Evolutionary conservation across 2,888 invertebrate genomes (phyloP).

Genomic region (Drosophila phalerata): DNA sequence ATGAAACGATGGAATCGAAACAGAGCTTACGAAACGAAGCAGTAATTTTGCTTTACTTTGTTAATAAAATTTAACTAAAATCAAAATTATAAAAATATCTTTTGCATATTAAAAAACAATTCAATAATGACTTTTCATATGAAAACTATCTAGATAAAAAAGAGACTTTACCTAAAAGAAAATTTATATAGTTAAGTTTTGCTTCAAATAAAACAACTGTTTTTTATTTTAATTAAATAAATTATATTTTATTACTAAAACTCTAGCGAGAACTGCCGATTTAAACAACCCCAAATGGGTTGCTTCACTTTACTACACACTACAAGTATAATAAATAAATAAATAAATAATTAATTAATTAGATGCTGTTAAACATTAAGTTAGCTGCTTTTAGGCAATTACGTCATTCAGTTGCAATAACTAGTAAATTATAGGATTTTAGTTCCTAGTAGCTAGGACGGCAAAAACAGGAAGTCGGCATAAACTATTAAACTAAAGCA

Average conservation of each 20-base stretch:
- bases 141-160: no score
- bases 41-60: not conserved
- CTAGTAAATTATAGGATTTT: conserved; percentile 46
- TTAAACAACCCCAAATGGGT: conserved; percentile 18
- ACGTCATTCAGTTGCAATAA: conserved; percentile 49
- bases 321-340: conserved; percentile 65
- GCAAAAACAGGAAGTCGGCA: conserved; percentile 45
- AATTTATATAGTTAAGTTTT: not conserved
- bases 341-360: conserved; percentile 46
- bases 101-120: no score
- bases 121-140: no score
- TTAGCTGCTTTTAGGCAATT: conserved; percentile 47
- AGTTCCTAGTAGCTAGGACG: conserved; percentile 28
- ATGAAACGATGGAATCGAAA: conserved; percentile 43
- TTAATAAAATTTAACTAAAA: no score
- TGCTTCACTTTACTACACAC: conserved; percentile 50
- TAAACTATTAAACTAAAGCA: conserved; percentile 46
- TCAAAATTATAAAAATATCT: no score
- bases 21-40: not conserved
- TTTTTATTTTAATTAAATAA: conserved; percentile 39
- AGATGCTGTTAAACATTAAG: conserved; percentile 51
- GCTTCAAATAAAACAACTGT: not conserved
- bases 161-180: no score
- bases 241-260: conserved; percentile 69
- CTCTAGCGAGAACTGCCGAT: conserved; percentile 50